phyloP scores from a whole-genome alignment of 2,888 invertebrate species.

The Dinocampus coccinellae region DNA sequence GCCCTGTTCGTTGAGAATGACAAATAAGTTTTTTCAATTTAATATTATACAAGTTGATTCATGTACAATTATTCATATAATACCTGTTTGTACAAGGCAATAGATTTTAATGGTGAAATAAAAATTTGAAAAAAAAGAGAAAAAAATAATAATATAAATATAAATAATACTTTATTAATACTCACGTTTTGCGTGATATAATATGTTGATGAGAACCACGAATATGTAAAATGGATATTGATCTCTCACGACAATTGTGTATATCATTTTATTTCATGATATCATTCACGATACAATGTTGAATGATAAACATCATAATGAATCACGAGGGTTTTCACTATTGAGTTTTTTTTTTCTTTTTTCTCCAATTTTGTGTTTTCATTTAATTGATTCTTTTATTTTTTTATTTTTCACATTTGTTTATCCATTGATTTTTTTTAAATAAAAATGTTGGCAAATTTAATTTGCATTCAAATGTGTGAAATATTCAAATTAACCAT shows the following conservation, averaged over 20 bases:
- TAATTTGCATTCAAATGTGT: no score
- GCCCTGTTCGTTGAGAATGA: conserved; percentile 24
- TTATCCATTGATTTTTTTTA: no score
- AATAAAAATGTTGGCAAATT: no score
- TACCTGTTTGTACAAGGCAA: no score
- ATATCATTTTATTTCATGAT: not conserved
- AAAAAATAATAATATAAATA: conserved; percentile 21
- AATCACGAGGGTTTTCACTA: conserved; percentile 3
- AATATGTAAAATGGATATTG: not conserved
- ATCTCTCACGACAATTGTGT: not conserved
- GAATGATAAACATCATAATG: not conserved
- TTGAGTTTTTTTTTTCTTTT: not conserved
- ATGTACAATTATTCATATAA: no score
- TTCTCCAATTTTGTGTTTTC: no score
- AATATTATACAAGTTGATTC: no score
- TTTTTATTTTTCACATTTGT: not conserved
- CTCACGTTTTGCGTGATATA: conserved; percentile 2
- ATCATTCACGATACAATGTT: conserved; percentile 6
- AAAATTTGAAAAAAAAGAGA: not conserved
- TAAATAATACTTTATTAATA: conserved; percentile 14
- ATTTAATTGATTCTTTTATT: no score
- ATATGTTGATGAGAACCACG: not conserved
- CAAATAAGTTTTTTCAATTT: conserved; percentile 29
- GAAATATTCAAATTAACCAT: no score
- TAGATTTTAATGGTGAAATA: no score